Conservation (phyloP, 2,113 vertebrate species). For the Otolemur garnettii region DNA sequence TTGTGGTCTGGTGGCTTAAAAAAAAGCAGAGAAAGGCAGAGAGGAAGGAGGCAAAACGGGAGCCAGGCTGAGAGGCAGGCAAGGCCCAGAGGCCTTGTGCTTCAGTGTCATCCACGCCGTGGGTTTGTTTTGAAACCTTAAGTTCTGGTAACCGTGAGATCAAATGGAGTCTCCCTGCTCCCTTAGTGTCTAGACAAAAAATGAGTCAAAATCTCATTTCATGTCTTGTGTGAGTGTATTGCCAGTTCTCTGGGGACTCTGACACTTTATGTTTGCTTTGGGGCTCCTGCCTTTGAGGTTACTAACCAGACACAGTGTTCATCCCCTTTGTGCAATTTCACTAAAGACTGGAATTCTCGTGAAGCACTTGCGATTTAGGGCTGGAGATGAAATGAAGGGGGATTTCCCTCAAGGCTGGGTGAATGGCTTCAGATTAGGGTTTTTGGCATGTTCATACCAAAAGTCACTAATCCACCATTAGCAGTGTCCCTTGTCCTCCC, state of each 20-base stretch:
- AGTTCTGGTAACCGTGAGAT: not conserved
- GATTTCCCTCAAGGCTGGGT: not conserved
- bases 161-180: not conserved
- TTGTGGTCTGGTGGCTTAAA: not conserved
- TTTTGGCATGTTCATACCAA: not conserved
- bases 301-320: not conserved
- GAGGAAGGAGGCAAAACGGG: not conserved
- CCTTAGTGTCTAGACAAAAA: conserved; percentile 66
- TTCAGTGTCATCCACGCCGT: not conserved
- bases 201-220: conserved; percentile 61
- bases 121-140: not conserved
- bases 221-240: not conserved
- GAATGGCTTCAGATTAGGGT: conserved; percentile 26
- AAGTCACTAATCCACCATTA: not conserved
- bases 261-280: not conserved
- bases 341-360: not conserved
- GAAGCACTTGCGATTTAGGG: not conserved
- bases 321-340: conserved; percentile 11
- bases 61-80: not conserved
- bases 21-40: conserved; percentile 5
- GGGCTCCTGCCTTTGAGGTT: not conserved
- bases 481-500: not conserved
- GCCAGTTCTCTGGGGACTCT: conserved; percentile 20
- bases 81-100: no score
- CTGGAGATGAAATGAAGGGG: not conserved